These are phyloP conservation scores for Nemurella pictetii DNA, from an alignment of 2,888 invertebrate species.

Conservation along the genomic window DNA sequence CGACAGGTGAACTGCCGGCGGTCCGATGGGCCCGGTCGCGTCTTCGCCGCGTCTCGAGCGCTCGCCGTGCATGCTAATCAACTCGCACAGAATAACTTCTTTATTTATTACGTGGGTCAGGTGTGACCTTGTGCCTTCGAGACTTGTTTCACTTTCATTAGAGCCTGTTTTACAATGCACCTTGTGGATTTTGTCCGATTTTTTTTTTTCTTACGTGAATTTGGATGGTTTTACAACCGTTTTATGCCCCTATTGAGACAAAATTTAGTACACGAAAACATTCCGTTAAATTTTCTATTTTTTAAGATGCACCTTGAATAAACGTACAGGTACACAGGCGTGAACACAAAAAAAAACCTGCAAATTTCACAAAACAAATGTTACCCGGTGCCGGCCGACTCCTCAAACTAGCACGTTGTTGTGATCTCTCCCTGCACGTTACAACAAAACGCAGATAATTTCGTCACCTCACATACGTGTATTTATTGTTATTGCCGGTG, in stretches of 20 bases:
- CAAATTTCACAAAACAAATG: neutral
- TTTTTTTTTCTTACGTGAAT: neutral
- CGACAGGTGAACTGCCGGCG: neutral
- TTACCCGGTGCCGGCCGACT: neutral
- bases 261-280: neutral
- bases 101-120: constrained; percentile 16
- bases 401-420: neutral
- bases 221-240: neutral
- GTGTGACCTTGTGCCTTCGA: neutral
- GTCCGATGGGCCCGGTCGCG: neutral
- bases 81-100: neutral
- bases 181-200: neutral
- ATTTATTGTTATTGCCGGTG: too few relatives aligned
- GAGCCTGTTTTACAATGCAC: neutral
- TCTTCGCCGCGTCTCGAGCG: neutral
- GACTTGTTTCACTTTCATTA: neutral
- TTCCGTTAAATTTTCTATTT: neutral
- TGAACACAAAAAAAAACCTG: neutral
- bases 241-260: neutral
- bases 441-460: neutral
- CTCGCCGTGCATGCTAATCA: constrained; percentile 13
- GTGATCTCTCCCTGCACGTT: neutral
- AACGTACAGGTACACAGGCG: neutral
- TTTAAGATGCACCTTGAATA: neutral
- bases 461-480: neutral